Conservation (phyloP, 2,113 vertebrate species). For the Ondatra zibethicus region DNA sequence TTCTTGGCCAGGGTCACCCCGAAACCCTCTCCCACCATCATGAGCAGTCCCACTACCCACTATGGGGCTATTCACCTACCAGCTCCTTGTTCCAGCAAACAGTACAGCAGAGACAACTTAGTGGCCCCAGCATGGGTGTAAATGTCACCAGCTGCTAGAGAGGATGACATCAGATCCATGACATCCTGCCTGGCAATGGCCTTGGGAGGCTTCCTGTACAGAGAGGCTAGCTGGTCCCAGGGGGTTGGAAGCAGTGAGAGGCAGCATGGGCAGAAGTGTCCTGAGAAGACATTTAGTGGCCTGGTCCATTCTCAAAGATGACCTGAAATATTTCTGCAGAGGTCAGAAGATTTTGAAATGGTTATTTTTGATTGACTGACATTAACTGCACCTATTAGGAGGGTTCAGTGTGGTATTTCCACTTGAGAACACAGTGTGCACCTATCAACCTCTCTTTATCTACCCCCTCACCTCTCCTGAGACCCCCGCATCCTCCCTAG, state of each 20-base stretch:
- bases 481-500: background rate
- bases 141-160: slow-evolving; percentile 55
- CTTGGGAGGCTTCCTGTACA: slow-evolving; percentile 36
- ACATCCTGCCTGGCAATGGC: slow-evolving; percentile 32
- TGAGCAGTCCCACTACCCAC: background rate
- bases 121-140: background rate
- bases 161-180: slow-evolving; percentile 59
- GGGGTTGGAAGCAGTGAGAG: background rate
- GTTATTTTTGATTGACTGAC: background rate
- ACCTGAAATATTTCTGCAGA: slow-evolving; percentile 14
- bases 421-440: too few relatives aligned
- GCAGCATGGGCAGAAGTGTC: background rate
- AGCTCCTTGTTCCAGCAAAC: slow-evolving; percentile 42
- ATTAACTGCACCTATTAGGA: background rate
- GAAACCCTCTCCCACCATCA: background rate
- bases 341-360: background rate
- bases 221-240: background rate
- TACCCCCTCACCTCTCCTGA: background rate
- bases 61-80: background rate
- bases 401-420: background rate
- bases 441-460: background rate
- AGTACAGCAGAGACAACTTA: background rate
- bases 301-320: background rate
- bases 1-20: background rate
- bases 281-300: background rate